Evolutionary conservation across 2,113 vertebrate species (phyloP).

Genomic region (Dunckerocampus dactyliophorus): DNA sequence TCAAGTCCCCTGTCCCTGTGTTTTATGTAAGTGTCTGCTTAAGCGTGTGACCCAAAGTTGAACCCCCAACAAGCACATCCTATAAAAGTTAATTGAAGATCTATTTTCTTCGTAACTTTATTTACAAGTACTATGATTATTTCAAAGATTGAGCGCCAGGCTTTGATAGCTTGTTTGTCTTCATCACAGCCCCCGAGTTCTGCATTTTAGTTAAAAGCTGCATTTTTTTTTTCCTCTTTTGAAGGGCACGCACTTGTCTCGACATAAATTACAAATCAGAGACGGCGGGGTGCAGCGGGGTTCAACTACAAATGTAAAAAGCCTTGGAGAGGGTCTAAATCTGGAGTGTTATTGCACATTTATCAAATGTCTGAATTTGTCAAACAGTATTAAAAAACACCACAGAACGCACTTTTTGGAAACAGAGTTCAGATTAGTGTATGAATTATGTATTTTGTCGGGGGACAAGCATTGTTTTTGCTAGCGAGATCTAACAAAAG

Average conservation of each 20-base stretch:
- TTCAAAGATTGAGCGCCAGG: background rate
- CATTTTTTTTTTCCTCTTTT: slow-evolving; percentile 24
- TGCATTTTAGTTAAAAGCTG: slow-evolving; percentile 22
- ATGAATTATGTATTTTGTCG: slow-evolving; percentile 57
- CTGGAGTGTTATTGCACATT: slow-evolving; percentile 37
- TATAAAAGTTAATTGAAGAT: background rate
- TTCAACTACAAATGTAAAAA: slow-evolving; percentile 50
- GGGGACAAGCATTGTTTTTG: slow-evolving; percentile 28
- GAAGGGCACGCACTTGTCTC: slow-evolving; percentile 20
- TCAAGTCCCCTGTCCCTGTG: background rate
- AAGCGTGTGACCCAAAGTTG: background rate
- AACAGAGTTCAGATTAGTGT: slow-evolving; percentile 30
- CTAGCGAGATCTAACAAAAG: slow-evolving; percentile 20
- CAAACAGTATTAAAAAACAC: slow-evolving; percentile 27
- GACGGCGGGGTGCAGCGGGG: slow-evolving; percentile 23
- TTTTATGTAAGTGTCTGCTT: background rate
- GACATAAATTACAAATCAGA: slow-evolving; percentile 15
- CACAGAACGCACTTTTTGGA: slow-evolving; percentile 24
- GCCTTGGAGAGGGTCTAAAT: slow-evolving; percentile 46
- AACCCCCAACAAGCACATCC: background rate
- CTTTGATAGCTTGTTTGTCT: slow-evolving; percentile 5
- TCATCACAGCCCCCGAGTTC: background rate
- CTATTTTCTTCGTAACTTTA: background rate
- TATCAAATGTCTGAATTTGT: slow-evolving; percentile 41
- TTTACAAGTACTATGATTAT: background rate